phyloP scores from a whole-genome alignment of 2,797 vertebrate species.

The Philypnodon macrostomus region DNA sequence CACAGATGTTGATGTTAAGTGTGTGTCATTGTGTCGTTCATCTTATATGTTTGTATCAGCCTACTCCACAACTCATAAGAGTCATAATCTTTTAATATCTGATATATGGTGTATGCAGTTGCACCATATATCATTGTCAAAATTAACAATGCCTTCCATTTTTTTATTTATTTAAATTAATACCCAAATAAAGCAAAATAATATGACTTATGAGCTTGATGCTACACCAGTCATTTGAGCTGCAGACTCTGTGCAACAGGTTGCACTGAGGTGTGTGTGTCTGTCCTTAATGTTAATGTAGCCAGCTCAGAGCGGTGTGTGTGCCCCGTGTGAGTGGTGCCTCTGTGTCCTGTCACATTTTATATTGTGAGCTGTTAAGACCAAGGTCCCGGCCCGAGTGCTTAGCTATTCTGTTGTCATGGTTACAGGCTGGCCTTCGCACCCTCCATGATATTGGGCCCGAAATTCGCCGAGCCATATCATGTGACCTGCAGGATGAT shows the following conservation, averaged over 20 bases:
- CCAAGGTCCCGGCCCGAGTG: slow-evolving; percentile 48
- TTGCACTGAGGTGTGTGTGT: slow-evolving; percentile 66
- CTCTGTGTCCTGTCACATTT: slow-evolving; percentile 48
- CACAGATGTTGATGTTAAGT: slow-evolving; percentile 66
- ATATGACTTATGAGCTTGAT: slow-evolving; percentile 34
- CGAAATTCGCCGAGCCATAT: slow-evolving; percentile 99
- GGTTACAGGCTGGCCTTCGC: slow-evolving; percentile 97
- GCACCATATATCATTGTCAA: slow-evolving; percentile 57
- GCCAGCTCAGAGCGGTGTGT: slow-evolving; percentile 47
- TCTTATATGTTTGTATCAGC: slow-evolving; percentile 42
- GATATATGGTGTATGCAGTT: slow-evolving; percentile 58
- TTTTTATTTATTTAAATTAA: slow-evolving; percentile 33
- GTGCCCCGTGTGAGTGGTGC: slow-evolving; percentile 51
- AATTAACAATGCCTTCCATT: slow-evolving; percentile 36
- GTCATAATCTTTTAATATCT: slow-evolving; percentile 32
- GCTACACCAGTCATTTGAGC: slow-evolving; percentile 20
- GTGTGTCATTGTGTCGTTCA: slow-evolving; percentile 48
- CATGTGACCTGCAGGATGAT: slow-evolving; percentile 99
- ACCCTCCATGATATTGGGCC: slow-evolving; percentile 99
- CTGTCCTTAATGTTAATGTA: slow-evolving; percentile 61
- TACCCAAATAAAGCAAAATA: slow-evolving; percentile 12
- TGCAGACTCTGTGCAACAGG: slow-evolving; percentile 26
- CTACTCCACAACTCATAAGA: slow-evolving; percentile 56
- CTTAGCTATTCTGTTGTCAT: slow-evolving; percentile 77
- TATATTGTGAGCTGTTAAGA: slow-evolving; percentile 53